These are phyloP conservation scores for Delphinus delphis DNA, from an alignment of 2,113 vertebrate genomes.

Conservation along the genomic window DNA sequence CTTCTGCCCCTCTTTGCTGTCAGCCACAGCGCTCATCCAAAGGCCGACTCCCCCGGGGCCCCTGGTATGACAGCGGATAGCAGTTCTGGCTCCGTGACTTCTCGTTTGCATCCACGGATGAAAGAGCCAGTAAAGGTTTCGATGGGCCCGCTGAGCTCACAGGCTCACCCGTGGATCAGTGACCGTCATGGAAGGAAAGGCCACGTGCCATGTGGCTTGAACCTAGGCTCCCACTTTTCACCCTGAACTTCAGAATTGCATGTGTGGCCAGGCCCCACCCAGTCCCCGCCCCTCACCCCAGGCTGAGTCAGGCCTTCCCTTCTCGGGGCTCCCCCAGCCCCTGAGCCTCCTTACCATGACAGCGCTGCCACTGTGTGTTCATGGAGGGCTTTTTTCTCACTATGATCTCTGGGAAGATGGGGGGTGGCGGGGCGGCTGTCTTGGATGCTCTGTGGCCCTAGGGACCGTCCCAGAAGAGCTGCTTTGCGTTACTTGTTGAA, in stretches of 20 bases:
- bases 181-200: background rate
- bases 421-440: background rate
- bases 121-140: background rate
- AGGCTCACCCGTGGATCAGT: background rate
- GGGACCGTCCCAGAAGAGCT: background rate
- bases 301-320: background rate
- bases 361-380: slow-evolving; percentile 24
- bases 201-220: background rate
- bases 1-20: background rate
- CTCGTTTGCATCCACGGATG: background rate
- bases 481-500: background rate
- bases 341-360: background rate
- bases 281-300: accelerated
- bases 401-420: background rate
- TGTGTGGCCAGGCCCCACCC: background rate
- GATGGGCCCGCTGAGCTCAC: background rate
- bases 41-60: background rate
- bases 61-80: background rate
- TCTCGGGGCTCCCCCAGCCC: background rate
- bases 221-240: background rate
- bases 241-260: background rate
- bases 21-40: background rate
- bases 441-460: background rate
- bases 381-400: background rate
- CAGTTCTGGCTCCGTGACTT: background rate